phyloP scores from a whole-genome alignment of 2,113 vertebrate genomes.

The Lepidothrix coronata region DNA sequence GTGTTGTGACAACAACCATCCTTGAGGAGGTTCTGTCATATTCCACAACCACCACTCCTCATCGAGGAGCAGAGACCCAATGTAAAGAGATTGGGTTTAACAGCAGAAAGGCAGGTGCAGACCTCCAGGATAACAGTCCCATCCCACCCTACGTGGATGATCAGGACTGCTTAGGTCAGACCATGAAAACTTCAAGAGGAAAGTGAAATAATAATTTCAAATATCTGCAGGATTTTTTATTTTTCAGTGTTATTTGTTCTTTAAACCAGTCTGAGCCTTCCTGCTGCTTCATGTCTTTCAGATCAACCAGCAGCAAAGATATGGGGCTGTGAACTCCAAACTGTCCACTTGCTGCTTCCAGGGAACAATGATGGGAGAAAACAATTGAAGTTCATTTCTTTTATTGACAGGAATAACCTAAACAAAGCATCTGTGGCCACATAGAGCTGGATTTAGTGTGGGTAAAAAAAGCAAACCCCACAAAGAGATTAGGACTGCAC shows the following conservation, averaged over 20 bases:
- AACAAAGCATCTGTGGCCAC: neutral
- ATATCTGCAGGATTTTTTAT: neutral
- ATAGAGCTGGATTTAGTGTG: neutral
- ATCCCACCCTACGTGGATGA: neutral
- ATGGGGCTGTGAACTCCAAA: neutral
- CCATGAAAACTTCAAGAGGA: neutral
- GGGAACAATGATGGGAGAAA: neutral
- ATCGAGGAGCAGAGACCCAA: neutral
- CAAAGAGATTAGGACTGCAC: neutral
- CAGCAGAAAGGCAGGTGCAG: neutral
- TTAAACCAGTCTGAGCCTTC: neutral
- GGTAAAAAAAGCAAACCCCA: neutral
- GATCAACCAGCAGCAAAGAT: neutral
- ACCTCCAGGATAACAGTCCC: neutral
- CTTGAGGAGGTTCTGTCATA: neutral
- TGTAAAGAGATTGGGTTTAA: neutral
- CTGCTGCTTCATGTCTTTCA: neutral
- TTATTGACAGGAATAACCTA: neutral
- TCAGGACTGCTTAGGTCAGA: neutral
- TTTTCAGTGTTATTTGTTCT: neutral
- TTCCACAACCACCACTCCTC: neutral
- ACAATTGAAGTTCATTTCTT: neutral
- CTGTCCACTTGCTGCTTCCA: neutral
- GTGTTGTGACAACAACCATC: fast-evolving
- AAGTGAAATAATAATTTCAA: neutral